A percentile compares a stretch with the other conserved stretches of the same genome.
Conservation (phyloP, 2,888 invertebrate species). For the Oligia strigilis region DNA sequence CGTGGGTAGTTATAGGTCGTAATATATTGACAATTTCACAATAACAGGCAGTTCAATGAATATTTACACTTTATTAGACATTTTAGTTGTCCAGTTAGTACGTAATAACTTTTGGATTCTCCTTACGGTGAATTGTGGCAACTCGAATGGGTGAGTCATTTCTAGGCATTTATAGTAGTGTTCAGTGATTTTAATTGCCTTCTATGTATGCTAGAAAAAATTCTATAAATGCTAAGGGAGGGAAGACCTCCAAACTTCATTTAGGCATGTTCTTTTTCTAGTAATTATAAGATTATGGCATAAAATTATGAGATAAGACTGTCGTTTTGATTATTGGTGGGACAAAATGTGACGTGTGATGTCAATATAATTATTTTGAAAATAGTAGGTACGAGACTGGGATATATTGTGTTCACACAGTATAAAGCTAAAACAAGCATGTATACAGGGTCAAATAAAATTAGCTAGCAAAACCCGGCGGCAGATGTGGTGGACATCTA, state of each 20-base stretch:
- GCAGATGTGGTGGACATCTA: too few species aligned
- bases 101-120: constrained; percentile 25
- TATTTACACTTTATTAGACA: constrained; percentile 39
- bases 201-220: too few species aligned
- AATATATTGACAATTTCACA: constrained; percentile 35
- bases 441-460: too few species aligned
- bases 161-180: constrained; percentile 12
- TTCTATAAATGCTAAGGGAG: too few species aligned
- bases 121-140: constrained; percentile 25
- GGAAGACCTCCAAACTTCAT: too few species aligned
- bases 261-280: too few species aligned
- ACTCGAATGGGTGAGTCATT: constrained; percentile 34
- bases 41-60: constrained; percentile 22
- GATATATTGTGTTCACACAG: neutral
- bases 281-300: too few species aligned
- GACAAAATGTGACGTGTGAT: neutral
- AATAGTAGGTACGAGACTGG: neutral
- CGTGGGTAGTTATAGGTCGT: constrained; percentile 27
- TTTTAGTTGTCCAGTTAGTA: constrained; percentile 13
- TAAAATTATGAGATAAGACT: too few species aligned
- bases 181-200: neutral
- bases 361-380: constrained; percentile 13
- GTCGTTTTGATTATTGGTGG: neutral
- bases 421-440: neutral
- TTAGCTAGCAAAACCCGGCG: too few species aligned